Evolutionary conservation across 92 coral and sea anemone species (phyloP).

Genomic region (Porites evermanni): DNA sequence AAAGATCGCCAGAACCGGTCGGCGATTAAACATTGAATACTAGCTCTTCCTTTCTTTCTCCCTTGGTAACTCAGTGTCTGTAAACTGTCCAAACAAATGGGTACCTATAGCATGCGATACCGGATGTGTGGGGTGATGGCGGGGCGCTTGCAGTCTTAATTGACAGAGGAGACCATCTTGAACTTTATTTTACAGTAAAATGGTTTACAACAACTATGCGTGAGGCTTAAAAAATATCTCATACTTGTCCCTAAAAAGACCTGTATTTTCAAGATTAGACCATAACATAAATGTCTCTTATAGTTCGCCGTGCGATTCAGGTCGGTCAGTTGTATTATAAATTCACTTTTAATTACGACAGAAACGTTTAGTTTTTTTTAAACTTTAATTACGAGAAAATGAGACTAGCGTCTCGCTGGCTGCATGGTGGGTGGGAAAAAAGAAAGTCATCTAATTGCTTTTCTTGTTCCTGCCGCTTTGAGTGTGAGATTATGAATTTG

Average conservation of each 20-base stretch:
- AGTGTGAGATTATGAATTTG: not conserved
- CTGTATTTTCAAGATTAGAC: not conserved
- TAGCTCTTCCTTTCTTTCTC: not conserved
- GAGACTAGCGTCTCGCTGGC: conserved; percentile 53
- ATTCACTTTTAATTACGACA: conserved; percentile 46
- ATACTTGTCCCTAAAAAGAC: not conserved
- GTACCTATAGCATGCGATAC: not conserved
- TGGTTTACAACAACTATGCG: not conserved
- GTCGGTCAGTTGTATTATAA: conserved; percentile 10
- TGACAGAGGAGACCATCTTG: not conserved
- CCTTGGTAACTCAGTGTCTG: not conserved
- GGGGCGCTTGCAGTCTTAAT: not conserved
- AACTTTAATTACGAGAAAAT: conserved; percentile 47
- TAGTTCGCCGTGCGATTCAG: not conserved
- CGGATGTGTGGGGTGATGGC: not conserved
- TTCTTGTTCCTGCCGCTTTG: conserved; percentile 11
- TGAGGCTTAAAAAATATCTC: not conserved
- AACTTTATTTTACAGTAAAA: not conserved
- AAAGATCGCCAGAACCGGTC: not conserved
- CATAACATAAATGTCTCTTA: conserved; percentile 11
- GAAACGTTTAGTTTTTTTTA: conserved; percentile 29
- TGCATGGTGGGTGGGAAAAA: conserved; percentile 36
- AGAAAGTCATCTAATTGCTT: conserved; percentile 25
- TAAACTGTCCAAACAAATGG: not conserved
- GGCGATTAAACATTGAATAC: not conserved